Conservation (phyloP, 2,113 vertebrate species). For the Phaethornis superciliosus region DNA sequence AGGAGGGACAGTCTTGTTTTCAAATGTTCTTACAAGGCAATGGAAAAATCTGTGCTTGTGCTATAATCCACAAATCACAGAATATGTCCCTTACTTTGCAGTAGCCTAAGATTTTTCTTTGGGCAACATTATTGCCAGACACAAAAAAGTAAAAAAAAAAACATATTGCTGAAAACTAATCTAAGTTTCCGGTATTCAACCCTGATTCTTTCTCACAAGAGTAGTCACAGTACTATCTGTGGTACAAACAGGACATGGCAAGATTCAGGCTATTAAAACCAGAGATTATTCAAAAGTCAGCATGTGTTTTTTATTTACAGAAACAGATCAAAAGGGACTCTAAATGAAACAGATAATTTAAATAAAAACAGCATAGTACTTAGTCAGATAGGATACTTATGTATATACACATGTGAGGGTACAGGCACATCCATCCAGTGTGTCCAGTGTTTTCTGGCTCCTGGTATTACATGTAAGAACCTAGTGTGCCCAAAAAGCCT, state of each 20-base stretch:
- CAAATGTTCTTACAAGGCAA: neutral
- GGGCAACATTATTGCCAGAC: neutral
- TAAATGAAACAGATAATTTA: slow-evolving; percentile 30
- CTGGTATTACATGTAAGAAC: neutral
- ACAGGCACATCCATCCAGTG: neutral
- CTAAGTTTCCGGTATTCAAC: neutral
- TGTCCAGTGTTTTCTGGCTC: neutral
- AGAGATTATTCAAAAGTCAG: slow-evolving; percentile 20
- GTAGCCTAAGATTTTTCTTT: neutral
- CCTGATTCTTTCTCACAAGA: neutral
- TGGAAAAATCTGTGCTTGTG: neutral
- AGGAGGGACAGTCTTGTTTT: neutral
- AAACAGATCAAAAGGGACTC: slow-evolving; percentile 20
- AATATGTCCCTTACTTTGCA: neutral
- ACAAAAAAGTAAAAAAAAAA: neutral
- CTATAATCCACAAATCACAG: neutral
- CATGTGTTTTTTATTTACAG: slow-evolving; percentile 38
- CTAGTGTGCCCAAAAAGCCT: neutral
- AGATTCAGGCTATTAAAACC: slow-evolving; percentile 9
- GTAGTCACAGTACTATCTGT: neutral
- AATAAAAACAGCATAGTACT: neutral
- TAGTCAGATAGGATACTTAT: neutral
- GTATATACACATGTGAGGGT: neutral
- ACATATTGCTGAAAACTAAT: neutral
- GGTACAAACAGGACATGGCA: neutral